These are phyloP conservation scores for Thomomys bottae DNA, from an alignment of 2,113 vertebrate species.

Conservation along the genomic window DNA sequence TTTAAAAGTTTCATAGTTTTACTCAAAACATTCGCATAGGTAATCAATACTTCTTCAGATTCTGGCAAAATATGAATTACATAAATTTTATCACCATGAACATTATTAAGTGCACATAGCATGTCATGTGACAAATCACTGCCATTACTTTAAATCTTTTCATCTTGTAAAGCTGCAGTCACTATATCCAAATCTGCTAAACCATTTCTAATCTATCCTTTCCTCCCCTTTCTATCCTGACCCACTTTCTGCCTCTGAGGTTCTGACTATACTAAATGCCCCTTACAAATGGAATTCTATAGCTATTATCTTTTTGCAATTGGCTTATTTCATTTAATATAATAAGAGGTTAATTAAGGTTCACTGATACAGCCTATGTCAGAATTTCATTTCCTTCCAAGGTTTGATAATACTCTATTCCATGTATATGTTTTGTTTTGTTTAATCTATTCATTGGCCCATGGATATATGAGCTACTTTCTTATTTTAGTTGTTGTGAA, in stretches of 20 bases:
- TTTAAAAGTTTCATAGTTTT: background rate
- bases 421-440: background rate
- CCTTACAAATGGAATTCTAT: background rate
- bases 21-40: background rate
- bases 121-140: background rate
- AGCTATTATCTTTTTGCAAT: background rate
- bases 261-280: background rate
- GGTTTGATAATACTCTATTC: background rate
- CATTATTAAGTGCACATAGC: background rate
- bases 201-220: too few species aligned
- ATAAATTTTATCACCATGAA: background rate
- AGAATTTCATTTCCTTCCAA: background rate
- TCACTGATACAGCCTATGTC: too few species aligned
- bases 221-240: background rate
- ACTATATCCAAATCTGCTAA: too few species aligned
- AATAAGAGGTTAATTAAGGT: background rate
- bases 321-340: background rate
- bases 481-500: background rate
- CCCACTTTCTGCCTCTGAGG: background rate
- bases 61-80: background rate
- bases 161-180: background rate
- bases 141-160: background rate
- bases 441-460: background rate
- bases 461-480: background rate
- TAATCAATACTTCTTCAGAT: background rate